A percentile compares a stretch with the other conserved stretches of the same genome.
These are phyloP conservation scores for Sympetrum striolatum DNA, from an alignment of 2,888 invertebrate genomes.

Conservation along the genomic window DNA sequence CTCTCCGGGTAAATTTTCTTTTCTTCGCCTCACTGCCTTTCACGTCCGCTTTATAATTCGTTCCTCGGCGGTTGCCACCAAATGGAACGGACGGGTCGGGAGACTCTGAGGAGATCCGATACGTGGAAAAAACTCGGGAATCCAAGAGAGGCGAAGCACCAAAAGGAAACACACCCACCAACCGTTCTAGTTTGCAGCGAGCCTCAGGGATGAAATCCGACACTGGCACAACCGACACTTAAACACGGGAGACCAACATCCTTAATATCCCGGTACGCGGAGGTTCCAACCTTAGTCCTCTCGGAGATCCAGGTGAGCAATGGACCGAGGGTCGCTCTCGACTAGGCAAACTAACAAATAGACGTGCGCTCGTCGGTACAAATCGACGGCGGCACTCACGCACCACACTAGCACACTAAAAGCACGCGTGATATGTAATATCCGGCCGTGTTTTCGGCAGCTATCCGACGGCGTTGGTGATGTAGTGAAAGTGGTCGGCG, in stretches of 20 bases:
- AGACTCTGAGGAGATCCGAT: neutral
- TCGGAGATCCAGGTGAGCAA: neutral
- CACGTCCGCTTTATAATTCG: conserved; percentile 5
- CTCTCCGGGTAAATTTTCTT: neutral
- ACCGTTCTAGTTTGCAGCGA: neutral
- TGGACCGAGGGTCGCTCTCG: neutral
- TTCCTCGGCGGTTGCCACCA: conserved; percentile 23
- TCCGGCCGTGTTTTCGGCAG: neutral
- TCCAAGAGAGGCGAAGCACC: conserved; percentile 9
- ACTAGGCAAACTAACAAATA: neutral
- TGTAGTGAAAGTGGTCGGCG: neutral
- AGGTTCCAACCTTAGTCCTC: neutral
- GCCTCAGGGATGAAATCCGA: neutral
- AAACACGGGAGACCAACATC: neutral
- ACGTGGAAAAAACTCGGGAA: neutral
- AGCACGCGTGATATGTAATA: neutral
- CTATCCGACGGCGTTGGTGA: neutral
- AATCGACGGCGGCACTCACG: neutral
- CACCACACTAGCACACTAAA: neutral
- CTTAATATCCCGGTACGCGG: neutral
- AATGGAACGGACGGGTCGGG: neutral
- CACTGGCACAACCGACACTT: neutral
- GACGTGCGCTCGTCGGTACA: neutral
- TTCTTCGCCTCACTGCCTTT: neutral
- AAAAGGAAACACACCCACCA: neutral